phyloP scores from a whole-genome alignment of 2,113 vertebrate species.

The Diadophis punctatus region DNA sequence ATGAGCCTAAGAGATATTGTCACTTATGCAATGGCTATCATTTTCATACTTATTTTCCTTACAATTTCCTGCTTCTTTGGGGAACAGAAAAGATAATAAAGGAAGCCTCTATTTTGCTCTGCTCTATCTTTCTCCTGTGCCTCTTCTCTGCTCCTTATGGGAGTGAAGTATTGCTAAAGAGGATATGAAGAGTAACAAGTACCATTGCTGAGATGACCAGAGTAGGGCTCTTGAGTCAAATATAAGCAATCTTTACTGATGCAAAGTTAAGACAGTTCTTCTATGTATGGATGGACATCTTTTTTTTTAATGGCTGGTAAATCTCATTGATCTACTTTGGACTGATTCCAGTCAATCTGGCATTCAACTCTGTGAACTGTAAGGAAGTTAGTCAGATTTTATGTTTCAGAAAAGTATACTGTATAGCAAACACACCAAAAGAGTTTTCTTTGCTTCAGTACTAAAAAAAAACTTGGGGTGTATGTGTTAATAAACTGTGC shows the following conservation, averaged over 20 bases:
- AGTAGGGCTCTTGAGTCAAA: neutral
- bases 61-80: too few relatives aligned
- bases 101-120: neutral
- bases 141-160: neutral
- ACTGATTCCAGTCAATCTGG: slow-evolving; percentile 21
- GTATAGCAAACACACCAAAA: slow-evolving; percentile 9
- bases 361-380: slow-evolving; percentile 28
- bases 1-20: neutral
- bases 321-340: neutral
- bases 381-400: slow-evolving; percentile 31
- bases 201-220: neutral
- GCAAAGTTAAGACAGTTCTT: neutral
- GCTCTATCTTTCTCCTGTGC: neutral
- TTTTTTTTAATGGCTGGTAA: neutral
- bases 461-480: slow-evolving; percentile 22
- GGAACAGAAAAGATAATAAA: neutral
- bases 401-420: slow-evolving; percentile 35
- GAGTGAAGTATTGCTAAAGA: neutral
- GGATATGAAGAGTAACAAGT: neutral
- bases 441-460: slow-evolving; percentile 32
- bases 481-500: slow-evolving; percentile 22
- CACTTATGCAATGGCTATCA: neutral
- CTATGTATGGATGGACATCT: neutral
- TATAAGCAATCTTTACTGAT: neutral
- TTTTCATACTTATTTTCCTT: neutral